Base-by-base conservation (phyloP, 1,140 invertebrate species). In the Calephelis nemesis region DNA sequence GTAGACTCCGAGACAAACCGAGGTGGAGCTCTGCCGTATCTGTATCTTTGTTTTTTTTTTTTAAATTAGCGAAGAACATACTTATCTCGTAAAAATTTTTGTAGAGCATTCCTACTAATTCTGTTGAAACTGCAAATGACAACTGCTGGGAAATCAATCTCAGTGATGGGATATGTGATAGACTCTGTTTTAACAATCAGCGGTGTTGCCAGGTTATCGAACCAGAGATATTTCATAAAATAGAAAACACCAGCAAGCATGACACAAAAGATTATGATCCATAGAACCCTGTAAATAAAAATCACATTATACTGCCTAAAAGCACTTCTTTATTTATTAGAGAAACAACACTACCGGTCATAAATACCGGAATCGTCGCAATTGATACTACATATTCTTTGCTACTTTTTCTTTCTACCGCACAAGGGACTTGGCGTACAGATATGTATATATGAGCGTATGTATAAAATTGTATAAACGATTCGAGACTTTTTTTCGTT, bases 111-210 rank as follows among this genome's bases (percentile, higher is more conserved):
- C 65, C 75, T 85, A 71, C 93, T 93, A 11, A 94, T 92, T 67
- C 92, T 92, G 74, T 94, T 94, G 8, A 92, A 71, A 66, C 92
- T 92, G 73, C 94, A 94, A 5, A 94, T 65, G 1, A 92, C 91
- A 0, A 94, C 78, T 0, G 88, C 93, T 7, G 94, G 93, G 77
- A 94, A 94, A 60, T 92, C 83, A 4, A 94, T 84, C 13, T 92
- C 75, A 0, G 80, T 79, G 47, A 94, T 91, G 5, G 92, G 91
- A 70, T 93, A 92, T 3, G 85, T 87, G 0, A 78, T 78, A 5
- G 84, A 87, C 50, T 94, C 92, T 64, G 93, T 78, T 5, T 87
- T 90, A 5, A 93, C 90, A 0, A 93, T 82, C 1, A 92, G 81
- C 0, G 93, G 92, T 13, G 85, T 91, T 5, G 68, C 70, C 4